Evolutionary conservation across 37 sponge, comb jelly and placozoan species (phyloP).

Genomic region (Mnemiopsis leidyi): DNA sequence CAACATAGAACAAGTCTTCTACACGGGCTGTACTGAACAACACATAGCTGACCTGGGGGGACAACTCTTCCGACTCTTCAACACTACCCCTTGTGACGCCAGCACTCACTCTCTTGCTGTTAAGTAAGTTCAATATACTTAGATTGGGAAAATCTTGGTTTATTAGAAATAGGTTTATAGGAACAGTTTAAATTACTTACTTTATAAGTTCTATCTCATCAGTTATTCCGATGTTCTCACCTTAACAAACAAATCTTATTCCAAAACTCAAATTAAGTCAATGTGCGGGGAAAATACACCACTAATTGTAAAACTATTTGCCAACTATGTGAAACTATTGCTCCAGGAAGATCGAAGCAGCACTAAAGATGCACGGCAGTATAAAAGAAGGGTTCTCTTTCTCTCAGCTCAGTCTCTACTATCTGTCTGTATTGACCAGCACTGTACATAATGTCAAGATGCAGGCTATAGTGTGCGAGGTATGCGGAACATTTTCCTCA

Average conservation of each 20-base stretch:
- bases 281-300: too few species aligned
- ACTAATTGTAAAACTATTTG: too few species aligned
- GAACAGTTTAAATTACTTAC: too few species aligned
- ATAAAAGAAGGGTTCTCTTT: constrained; percentile 40
- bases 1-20: constrained; percentile 51
- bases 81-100: neutral
- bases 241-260: too few species aligned
- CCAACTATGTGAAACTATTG: too few species aligned
- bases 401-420: neutral
- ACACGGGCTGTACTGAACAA: neutral
- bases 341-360: constrained; percentile 3
- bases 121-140: too few species aligned
- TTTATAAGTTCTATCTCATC: too few species aligned
- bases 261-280: too few species aligned
- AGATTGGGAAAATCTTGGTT: too few species aligned
- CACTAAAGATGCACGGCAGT: neutral
- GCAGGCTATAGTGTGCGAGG: constrained; percentile 11
- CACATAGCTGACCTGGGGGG: constrained; percentile 17
- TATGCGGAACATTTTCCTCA: too few species aligned
- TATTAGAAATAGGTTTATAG: too few species aligned
- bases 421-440: neutral
- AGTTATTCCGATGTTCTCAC: too few species aligned
- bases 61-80: neutral
- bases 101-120: constrained; percentile 11
- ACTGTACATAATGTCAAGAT: constrained; percentile 15